A percentile compares a stretch with the other conserved stretches of the same genome.
Conservation (phyloP, 2,888 invertebrate species). For the Congeria kusceri region DNA sequence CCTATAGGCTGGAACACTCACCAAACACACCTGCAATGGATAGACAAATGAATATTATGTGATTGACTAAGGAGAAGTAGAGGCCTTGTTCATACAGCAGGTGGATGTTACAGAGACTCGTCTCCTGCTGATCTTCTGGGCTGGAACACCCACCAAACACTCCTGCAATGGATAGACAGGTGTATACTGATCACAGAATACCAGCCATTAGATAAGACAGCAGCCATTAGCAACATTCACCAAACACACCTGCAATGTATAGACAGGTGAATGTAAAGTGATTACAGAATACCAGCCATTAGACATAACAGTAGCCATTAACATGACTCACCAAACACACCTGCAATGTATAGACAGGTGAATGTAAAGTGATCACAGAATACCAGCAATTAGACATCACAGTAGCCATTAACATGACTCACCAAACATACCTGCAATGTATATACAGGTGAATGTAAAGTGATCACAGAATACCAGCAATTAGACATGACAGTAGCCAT, state of each 20-base stretch:
- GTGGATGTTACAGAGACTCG: conserved; percentile 94
- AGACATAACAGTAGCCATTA: no score
- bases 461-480: no score
- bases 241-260: conserved; percentile 81
- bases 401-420: no score
- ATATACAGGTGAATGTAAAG: no score
- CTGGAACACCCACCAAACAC: conserved; percentile 92
- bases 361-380: no score
- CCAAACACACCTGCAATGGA: conserved; percentile 85
- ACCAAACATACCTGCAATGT: conserved; percentile 85
- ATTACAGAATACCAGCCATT: no score
- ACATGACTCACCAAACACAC: conserved; percentile 90
- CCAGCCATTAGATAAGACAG: no score
- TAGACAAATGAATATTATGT: no score
- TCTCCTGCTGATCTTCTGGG: conserved; percentile 94
- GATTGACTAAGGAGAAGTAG: conserved; percentile 93
- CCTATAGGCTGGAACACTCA: conserved; percentile 96
- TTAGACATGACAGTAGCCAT: no score
- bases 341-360: conserved; percentile 67
- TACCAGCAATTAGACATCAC: no score
- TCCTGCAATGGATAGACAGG: conserved; percentile 72
- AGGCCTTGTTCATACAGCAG: conserved; percentile 95
- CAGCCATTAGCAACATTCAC: conserved; percentile 96
- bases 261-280: no score
- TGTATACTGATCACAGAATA: no score